These are phyloP conservation scores for Callinectes sapidus DNA, from an alignment of 2,888 invertebrate genomes.

Conservation along the genomic window DNA sequence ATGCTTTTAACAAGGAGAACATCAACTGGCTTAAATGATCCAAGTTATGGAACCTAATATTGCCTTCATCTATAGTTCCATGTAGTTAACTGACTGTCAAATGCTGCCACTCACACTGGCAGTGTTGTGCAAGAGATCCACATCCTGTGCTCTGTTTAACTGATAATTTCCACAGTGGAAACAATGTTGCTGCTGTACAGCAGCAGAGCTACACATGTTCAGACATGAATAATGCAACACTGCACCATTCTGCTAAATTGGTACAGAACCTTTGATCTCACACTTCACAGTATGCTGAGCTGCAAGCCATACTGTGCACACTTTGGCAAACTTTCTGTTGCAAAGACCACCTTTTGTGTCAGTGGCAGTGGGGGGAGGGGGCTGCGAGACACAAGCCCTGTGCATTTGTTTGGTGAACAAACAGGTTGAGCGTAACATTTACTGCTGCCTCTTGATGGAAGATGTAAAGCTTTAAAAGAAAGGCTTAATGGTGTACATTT, in stretches of 20 bases:
- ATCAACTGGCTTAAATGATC: background rate
- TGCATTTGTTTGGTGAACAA: background rate
- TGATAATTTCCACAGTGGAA: constrained; percentile 26
- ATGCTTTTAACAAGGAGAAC: constrained; percentile 19
- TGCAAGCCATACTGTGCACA: background rate
- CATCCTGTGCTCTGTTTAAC: constrained; percentile 11
- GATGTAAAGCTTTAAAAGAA: background rate
- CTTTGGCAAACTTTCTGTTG: background rate
- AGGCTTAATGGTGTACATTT: constrained; percentile 40
- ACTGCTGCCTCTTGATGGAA: background rate
- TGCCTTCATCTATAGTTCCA: constrained; percentile 27
- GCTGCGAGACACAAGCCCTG: background rate
- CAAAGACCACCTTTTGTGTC: background rate
- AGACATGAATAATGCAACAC: background rate
- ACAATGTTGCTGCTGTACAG: constrained; percentile 18
- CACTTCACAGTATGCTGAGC: background rate
- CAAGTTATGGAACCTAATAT: constrained; percentile 27
- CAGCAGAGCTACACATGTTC: background rate
- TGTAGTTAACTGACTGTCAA: constrained; percentile 14
- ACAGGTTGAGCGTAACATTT: constrained; percentile 1
- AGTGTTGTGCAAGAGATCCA: constrained; percentile 30
- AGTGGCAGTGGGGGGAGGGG: background rate
- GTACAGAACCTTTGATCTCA: constrained; percentile 10
- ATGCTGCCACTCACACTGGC: background rate
- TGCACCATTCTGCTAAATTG: constrained; percentile 6